These are phyloP conservation scores for Sebastes iracundus DNA, from an alignment of 2,797 vertebrate species.

Conservation along the genomic window DNA sequence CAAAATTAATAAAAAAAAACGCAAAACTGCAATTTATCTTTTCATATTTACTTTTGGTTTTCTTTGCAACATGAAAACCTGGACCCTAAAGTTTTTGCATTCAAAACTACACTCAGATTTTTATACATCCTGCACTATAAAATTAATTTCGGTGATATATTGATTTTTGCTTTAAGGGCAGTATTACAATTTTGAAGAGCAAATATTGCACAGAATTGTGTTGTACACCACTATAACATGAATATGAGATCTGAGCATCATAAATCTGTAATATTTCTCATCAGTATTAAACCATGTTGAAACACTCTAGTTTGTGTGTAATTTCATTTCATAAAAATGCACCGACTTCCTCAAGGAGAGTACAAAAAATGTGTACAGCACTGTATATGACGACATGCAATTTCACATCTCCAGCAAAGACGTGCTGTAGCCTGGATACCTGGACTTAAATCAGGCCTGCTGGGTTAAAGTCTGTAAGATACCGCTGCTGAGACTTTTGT, in stretches of 20 bases:
- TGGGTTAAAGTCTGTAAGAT: slow-evolving; percentile 19
- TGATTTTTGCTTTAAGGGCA: background rate
- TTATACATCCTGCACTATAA: background rate
- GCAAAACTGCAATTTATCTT: background rate
- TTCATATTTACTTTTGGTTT: background rate
- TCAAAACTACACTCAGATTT: background rate
- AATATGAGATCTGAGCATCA: background rate
- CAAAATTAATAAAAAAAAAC: background rate
- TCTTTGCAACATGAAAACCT: background rate
- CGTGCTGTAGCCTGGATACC: slow-evolving; percentile 12
- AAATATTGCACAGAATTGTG: background rate
- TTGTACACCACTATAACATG: background rate
- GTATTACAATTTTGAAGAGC: background rate
- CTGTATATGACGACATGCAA: slow-evolving; percentile 26
- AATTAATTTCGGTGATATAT: fast-evolving
- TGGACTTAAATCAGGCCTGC: slow-evolving; percentile 13
- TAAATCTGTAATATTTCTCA: background rate
- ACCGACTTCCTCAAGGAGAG: slow-evolving; percentile 15
- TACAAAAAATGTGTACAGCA: slow-evolving; percentile 26
- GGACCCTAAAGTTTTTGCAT: background rate
- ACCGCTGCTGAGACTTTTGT: slow-evolving; percentile 20
- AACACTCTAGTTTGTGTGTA: background rate
- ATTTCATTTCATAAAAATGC: background rate
- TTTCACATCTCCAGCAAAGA: slow-evolving; percentile 45
- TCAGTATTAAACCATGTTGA: background rate